Conservation (phyloP, 2,113 vertebrate species). For the Morone chrysops region DNA sequence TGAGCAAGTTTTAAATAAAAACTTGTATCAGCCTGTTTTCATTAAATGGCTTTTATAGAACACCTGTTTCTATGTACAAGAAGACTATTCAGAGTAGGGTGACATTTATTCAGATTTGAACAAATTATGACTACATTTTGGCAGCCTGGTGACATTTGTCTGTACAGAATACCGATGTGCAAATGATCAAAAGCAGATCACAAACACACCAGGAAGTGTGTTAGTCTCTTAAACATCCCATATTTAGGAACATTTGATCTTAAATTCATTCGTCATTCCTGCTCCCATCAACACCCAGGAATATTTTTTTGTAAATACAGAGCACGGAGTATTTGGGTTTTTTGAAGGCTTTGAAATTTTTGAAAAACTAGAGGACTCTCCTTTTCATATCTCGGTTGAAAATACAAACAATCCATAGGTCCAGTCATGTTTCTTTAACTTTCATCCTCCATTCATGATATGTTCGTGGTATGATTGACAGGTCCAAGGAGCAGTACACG, state of each 20-base stretch:
- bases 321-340: too few species aligned
- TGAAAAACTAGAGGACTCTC: too few species aligned
- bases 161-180: not conserved
- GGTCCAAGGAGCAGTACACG: constrained; percentile 95
- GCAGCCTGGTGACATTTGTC: not conserved
- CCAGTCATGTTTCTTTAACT: not conserved
- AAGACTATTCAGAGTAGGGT: too few species aligned
- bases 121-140: not conserved
- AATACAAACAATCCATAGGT: not conserved
- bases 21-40: not conserved
- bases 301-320: not conserved
- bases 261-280: not conserved
- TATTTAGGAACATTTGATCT: not conserved
- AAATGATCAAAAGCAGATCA: not conserved
- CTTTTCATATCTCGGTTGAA: too few species aligned
- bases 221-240: not conserved
- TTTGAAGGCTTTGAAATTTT: too few species aligned
- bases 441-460: not conserved
- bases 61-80: not conserved
- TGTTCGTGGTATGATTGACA: constrained; percentile 57
- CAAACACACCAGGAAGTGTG: not conserved
- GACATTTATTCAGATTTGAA: not conserved
- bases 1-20: not conserved
- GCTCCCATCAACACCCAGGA: not conserved
- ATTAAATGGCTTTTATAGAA: not conserved